Percentiles rank a stretch among this genome's conserved stretches.
Conservation (phyloP, 92 coral and sea anemone genomes). For the Heteractis magnifica region DNA sequence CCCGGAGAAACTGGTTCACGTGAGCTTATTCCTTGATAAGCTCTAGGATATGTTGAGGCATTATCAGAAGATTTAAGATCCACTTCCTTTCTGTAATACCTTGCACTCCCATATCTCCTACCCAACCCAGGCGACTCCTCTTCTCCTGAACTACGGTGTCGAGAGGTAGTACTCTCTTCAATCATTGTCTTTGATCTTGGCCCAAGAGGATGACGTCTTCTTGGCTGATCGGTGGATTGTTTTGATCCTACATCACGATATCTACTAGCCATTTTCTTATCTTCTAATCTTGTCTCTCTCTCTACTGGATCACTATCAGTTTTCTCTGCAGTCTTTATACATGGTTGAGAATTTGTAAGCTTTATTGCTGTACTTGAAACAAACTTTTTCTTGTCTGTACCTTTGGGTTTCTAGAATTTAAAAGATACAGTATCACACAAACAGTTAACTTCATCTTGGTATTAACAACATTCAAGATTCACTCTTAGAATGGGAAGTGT, state of each 20-base stretch:
- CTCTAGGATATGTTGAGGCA: conserved; percentile 3
- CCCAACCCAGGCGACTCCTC: conserved; percentile 31
- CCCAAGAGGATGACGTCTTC: conserved; percentile 20
- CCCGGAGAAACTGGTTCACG: conserved; percentile 12
- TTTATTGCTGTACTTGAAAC: conserved; percentile 6
- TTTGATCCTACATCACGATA: conserved; percentile 2
- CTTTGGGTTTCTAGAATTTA: not conserved
- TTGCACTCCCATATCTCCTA: conserved; percentile 47
- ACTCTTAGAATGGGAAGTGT: no score
- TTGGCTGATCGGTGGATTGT: conserved; percentile 8
- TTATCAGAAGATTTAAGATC: conserved; percentile 12
- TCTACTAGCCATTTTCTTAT: conserved; percentile 17
- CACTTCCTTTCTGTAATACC: conserved; percentile 31
- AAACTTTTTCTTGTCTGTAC: not conserved
- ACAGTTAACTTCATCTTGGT: not conserved
- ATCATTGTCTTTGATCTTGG: conserved; percentile 49
- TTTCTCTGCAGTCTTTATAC: not conserved
- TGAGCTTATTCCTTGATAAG: not conserved
- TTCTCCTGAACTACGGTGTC: not conserved
- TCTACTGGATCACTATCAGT: not conserved
- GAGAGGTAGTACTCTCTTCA: conserved; percentile 28
- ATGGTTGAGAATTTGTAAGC: conserved; percentile 4
- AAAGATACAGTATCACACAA: not conserved
- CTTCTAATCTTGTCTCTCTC: not conserved
- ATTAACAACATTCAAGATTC: no score